Base-by-base conservation (phyloP, 2,888 invertebrate genomes). In the Drosophila limbata region DNA sequence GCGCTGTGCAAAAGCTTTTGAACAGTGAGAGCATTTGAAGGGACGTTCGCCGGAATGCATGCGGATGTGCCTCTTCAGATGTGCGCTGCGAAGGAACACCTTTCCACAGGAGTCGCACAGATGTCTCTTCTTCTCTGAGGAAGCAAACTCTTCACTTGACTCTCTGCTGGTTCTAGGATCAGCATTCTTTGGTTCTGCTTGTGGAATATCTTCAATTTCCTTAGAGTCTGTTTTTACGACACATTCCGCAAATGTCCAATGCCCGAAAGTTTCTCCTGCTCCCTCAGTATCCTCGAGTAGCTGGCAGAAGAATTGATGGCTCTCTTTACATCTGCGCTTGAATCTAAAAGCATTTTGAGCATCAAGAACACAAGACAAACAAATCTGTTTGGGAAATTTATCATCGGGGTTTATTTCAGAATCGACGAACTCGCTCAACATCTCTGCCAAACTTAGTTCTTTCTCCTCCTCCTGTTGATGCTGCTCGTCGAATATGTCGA, bases 361-460 rank as follows among this genome's bases (percentile, higher is more conserved):
- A 4, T 39, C 73, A 31, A 52, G 21, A 6, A 79, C 45, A 28
- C 79, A 79, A 5, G 45, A 5, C 9, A 28, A 33, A 9, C 79
- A 79, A 19, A 82, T 68, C 25, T 66, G 55, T n/a, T 76, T 65
- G 19, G 80, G 80, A 37, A 66, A 33, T 31, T 31, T 19, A 80
- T 77, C 78, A 4, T 39, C 19, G 0, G 2, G 15, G 15, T 10
- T 42, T 35, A 57, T 57, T 40, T 40, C 33, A 15, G 11, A 21
- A 5, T 37, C 11, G 19, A 42, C 10, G n/a, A 40, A 63, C 11
- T 63, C 56, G 40, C 10, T 50, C 8, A 64, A 37, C 57, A 64
- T 64, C 6, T 64, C 48, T 11, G 40, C 31, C n/a, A 73, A 19
- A 4, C 62, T 67, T 2, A 66, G 55, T 33, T 63, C 61, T 33